Evolutionary conservation across 2,888 invertebrate genomes (phyloP), one percentile per base, ranked within the genome.

Genomic region (Pseudococcus longispinus): DNA sequence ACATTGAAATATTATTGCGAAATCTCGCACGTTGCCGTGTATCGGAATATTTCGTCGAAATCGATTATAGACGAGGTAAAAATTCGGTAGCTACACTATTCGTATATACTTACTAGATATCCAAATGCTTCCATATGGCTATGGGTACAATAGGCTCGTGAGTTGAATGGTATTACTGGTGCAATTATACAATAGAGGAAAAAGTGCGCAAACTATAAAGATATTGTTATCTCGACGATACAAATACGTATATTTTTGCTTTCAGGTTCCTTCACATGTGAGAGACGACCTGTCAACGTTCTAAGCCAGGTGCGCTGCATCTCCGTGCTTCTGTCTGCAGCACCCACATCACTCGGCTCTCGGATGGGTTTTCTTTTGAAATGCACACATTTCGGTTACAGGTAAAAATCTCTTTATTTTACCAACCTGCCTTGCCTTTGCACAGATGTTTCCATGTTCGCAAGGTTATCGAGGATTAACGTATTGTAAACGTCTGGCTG

Each of bases 401-500:
- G 77, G 77, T 80, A 80, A 80, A 80, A 80, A 80, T 80, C 77
- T 80, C 20, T 80, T 42, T 74, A 74, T 74, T 74, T 80, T 20
- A 80, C 32, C 13, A 80, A 80, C 77, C 77, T 80, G 77, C 77
- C 77, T 42, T 80, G 77, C 77, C 20, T 80, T 42, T 80, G 11
- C 77, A 80, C 42, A 80, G 77, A 80, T 80, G 77, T 29, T 29
- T 20, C 70, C 15, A 70, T 29, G 70, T 80, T 80, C 15, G 77
- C 77, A 80, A 80, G 77, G 77, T 80, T 80, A 80, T 80, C 77
- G 77, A 18, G 77, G 77, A 80, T 80, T 80, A 80, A 80, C 20
- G 77, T 23, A 80, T 80, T 80, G 77, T 80, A 8, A n/a, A 23
- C 42, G 77, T 80, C 77, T 37, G 77, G 77, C 42, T 80, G 8